A percentile compares a stretch with the other conserved stretches of the same genome.
These are phyloP conservation scores for Chlorodrepanis virens DNA, from an alignment of 2,113 vertebrate genomes.

Conservation along the genomic window DNA sequence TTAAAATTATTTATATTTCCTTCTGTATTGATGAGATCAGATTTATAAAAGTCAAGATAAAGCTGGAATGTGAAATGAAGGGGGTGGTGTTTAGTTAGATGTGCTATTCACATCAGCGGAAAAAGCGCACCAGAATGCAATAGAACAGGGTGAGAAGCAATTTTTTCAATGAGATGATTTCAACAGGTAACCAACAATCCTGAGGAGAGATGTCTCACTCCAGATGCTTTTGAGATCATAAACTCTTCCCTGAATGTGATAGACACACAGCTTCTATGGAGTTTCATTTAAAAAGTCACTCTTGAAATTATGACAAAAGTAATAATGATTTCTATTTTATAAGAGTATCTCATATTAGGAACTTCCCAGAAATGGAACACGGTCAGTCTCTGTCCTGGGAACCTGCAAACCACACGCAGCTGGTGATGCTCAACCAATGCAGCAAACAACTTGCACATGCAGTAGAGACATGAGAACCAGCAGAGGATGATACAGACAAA, in stretches of 20 bases:
- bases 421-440: not conserved
- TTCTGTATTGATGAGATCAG: not conserved
- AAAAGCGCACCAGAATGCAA: not conserved
- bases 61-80: not conserved
- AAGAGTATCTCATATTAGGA: not conserved
- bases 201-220: not conserved
- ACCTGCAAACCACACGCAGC: not conserved
- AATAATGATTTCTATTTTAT: not conserved
- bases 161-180: not conserved
- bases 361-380: not conserved
- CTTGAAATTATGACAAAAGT: not conserved
- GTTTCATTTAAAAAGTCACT: not conserved
- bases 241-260: not conserved
- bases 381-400: not conserved
- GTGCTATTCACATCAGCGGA: accelerated
- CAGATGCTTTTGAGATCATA: not conserved
- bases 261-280: not conserved
- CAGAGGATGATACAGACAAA: not conserved
- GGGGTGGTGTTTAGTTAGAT: not conserved
- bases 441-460: not conserved
- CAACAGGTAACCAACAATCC: not conserved
- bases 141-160: not conserved
- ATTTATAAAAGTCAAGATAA: not conserved
- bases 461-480: not conserved
- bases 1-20: not conserved